Base-by-base conservation (phyloP, 2,888 invertebrate species). In the Dryocosmus kuriphilus region DNA sequence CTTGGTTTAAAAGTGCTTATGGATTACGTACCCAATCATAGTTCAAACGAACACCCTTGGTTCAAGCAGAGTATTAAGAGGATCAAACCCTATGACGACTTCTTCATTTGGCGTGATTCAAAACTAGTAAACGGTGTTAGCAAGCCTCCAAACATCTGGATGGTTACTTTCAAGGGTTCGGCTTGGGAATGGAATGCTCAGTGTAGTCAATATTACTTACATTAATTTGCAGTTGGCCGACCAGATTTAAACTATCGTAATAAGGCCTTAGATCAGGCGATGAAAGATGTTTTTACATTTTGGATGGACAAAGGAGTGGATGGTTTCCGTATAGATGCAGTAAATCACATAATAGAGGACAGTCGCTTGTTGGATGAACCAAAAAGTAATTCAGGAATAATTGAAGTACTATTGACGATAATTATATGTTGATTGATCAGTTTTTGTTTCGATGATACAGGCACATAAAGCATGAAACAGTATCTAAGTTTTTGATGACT, bases 41-140 rank as follows among this genome's bases (percentile, higher is more conserved):
- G 96, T 0, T 97, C 97, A 81, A 94, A 95, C 73, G 92, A 96
- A 82, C 96, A 97, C 71, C 93, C 94, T 2, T 98, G 98, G 96
- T 98, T 98, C 91, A 89, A 91, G 32, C 93, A 94, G 76, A 97
- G 97, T 0, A 93, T 94, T 2, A 92, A 93, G 0, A 91, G 91
- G 1, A 93, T 94, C 74, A 92, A 93, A 0, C 93, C 93, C 0
- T 97, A 94, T 86, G 94, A 94, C 55, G 94, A 97, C 85, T 97
- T 94, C 88, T 97, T 96, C 88, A 91, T 96, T 0, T 97, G 97
- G 97, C 93, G 93, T 55, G 93, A 95, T 63, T 94, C 94, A 0
- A 93, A 92, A 76, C 88, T 91, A 1, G 85, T 87, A 0, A 89
- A 89, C 30, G 88, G 87, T 1, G 87, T 79, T 0, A 85, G 83